phyloP scores from a whole-genome alignment of 2,888 invertebrate species.

The Ectobius pallidus region DNA sequence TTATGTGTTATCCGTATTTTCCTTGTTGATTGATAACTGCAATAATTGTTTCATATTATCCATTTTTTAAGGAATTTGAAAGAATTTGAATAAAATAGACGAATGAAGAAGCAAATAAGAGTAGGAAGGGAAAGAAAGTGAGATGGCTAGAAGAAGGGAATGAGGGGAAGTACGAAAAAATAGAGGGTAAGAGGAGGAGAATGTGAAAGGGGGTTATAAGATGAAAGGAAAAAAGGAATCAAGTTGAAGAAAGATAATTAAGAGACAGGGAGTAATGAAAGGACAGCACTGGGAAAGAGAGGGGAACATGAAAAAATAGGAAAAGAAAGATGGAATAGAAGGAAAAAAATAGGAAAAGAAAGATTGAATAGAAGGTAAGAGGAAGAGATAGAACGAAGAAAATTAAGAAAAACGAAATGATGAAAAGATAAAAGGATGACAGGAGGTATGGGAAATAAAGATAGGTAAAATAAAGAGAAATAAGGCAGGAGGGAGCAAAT shows the following conservation, averaged over 20 bases:
- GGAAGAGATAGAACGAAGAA: not conserved
- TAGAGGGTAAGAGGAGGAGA: not conserved
- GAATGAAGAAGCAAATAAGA: not conserved
- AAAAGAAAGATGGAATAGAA: not conserved
- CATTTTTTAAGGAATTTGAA: too few relatives aligned
- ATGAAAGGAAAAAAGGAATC: not conserved
- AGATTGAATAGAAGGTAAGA: not conserved
- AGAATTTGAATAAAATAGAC: too few relatives aligned
- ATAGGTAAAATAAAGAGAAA: not conserved
- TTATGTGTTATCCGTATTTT: too few relatives aligned
- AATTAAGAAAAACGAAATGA: not conserved
- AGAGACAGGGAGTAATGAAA: not conserved
- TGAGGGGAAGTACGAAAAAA: too few relatives aligned
- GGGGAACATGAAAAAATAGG: not conserved
- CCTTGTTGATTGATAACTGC: too few relatives aligned
- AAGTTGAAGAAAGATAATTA: not conserved
- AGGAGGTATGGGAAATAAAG: not conserved
- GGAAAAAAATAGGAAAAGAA: not conserved
- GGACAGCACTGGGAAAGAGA: not conserved
- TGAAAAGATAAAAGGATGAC: not conserved
- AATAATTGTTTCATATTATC: too few relatives aligned
- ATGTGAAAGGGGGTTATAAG: not conserved
- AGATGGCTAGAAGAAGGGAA: not conserved
- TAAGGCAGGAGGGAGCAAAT: not conserved
- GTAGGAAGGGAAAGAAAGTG: not conserved